Percentiles rank a stretch among this genome's conserved stretches.
phyloP scores from a whole-genome alignment of 2,797 vertebrate genomes.

The Tragelaphus oryx region DNA sequence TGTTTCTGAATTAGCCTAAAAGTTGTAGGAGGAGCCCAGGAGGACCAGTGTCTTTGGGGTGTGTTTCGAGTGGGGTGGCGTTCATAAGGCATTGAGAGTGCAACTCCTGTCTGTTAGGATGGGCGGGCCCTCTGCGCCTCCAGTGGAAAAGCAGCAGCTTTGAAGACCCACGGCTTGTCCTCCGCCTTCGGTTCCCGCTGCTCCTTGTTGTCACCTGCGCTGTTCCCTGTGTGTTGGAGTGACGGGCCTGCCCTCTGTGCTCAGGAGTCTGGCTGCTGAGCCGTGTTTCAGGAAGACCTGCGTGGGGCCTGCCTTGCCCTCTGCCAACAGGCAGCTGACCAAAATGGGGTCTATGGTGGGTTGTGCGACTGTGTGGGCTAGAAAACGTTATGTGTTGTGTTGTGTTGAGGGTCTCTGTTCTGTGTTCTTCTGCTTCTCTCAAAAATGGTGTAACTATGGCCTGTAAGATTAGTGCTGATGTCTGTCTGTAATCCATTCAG shows the following conservation, averaged over 20 bases:
- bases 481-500: neutral
- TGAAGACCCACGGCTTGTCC: neutral
- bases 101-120: neutral
- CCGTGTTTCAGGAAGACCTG: neutral
- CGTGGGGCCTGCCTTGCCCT: neutral
- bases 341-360: neutral
- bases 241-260: neutral
- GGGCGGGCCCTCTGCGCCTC: fast-evolving
- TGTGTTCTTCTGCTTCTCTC: neutral
- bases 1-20: neutral
- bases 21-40: neutral
- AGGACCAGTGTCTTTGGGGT: neutral
- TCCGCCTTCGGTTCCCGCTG: neutral
- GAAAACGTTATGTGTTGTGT: neutral
- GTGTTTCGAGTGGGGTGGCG: neutral
- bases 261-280: neutral
- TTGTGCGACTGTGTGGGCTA: neutral
- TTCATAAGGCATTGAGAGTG: neutral
- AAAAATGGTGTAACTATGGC: neutral
- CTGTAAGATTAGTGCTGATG: neutral
- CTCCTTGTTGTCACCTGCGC: neutral
- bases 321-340: neutral
- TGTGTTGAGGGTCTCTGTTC: neutral
- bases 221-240: neutral
- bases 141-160: neutral